A percentile compares a stretch with the other conserved stretches of the same genome.
Conservation (phyloP, 2,797 vertebrate genomes). For the Gambusia yucatana region DNA sequence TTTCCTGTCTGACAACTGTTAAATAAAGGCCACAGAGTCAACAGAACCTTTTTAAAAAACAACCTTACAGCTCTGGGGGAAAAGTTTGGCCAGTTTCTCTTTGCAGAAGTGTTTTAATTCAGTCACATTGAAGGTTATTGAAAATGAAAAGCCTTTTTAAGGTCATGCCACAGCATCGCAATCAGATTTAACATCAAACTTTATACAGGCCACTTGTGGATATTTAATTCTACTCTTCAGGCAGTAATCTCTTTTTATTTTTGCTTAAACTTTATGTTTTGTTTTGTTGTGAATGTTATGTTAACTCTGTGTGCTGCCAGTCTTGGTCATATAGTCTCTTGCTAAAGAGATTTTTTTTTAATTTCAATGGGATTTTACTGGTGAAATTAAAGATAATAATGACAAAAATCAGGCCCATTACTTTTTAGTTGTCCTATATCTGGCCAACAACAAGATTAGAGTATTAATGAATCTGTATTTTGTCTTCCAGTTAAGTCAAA, state of each 20-base stretch:
- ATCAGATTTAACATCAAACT: not conserved
- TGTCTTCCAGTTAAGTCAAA: not conserved
- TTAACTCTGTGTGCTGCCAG: not conserved
- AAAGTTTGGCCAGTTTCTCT: not conserved
- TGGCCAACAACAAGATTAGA: not conserved
- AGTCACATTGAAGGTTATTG: not conserved
- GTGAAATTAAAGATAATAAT: slow-evolving; percentile 2
- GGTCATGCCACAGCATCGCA: not conserved
- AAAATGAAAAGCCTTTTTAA: not conserved
- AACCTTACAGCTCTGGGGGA: not conserved
- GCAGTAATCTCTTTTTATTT: not conserved
- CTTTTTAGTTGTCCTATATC: not conserved
- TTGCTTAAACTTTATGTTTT: not conserved
- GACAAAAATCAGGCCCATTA: not conserved
- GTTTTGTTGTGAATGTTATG: not conserved
- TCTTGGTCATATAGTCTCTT: not conserved
- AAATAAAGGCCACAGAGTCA: too few relatives aligned
- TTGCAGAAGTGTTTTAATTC: not conserved
- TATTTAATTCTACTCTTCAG: not conserved
- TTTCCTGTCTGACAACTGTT: too few relatives aligned
- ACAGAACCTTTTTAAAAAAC: too few relatives aligned
- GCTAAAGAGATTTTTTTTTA: not conserved
- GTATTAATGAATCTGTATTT: not conserved
- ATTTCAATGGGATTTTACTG: not conserved
- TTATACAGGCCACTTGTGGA: not conserved